Evolutionary conservation across 2,888 invertebrate genomes (phyloP).

Genomic region (Gymnoscelis rufifasciata): DNA sequence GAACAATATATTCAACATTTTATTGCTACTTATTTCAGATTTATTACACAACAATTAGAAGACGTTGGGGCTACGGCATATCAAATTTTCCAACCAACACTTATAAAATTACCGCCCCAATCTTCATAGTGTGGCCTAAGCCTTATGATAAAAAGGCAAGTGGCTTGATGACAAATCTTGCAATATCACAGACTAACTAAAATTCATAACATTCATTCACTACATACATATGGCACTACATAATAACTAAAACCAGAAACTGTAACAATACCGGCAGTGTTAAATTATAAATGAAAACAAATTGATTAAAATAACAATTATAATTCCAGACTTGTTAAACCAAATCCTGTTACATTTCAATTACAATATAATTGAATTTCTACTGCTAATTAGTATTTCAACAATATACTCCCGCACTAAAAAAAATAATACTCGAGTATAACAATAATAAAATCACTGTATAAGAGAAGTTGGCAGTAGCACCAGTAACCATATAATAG

Average conservation of each 20-base stretch:
- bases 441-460: constrained; percentile 70
- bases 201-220: constrained; percentile 58
- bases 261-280: constrained; percentile 56
- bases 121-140: constrained; percentile 18
- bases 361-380: constrained; percentile 71
- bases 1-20: background rate
- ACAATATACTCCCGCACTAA: constrained; percentile 63
- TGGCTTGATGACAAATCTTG: constrained; percentile 56
- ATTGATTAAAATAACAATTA: constrained; percentile 12
- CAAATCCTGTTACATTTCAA: constrained; percentile 71
- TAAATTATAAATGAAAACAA: constrained; percentile 13
- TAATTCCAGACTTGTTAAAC: constrained; percentile 26
- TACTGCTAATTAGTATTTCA: constrained; percentile 54
- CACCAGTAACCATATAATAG: constrained; percentile 54
- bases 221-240: constrained; percentile 68
- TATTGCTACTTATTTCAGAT: constrained; percentile 13
- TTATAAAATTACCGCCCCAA: constrained; percentile 16
- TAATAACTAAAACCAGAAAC: constrained; percentile 55
- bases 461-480: constrained; percentile 61
- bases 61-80: constrained; percentile 13
- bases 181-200: constrained; percentile 76
- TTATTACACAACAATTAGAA: constrained; percentile 4
- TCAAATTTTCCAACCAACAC: constrained; percentile 8
- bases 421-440: constrained; percentile 70
- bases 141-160: constrained; percentile 53